phyloP scores from a whole-genome alignment of 2,888 invertebrate genomes.

The Dyspetes luteomarginatus region DNA sequence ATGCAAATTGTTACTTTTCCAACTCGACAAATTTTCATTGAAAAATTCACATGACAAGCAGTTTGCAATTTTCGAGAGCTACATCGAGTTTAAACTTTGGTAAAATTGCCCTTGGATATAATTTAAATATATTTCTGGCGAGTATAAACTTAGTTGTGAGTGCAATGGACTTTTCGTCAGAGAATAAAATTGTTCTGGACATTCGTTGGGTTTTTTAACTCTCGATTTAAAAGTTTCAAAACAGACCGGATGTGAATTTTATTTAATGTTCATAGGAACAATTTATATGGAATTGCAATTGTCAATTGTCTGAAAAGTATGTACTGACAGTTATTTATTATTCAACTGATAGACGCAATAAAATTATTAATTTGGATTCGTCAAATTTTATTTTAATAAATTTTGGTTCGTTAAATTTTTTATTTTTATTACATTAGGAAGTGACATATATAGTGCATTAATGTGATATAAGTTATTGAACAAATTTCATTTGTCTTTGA shows the following conservation, averaged over 20 bases:
- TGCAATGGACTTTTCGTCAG: slow-evolving; percentile 8
- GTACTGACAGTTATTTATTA: too few species aligned
- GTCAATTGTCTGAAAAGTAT: too few species aligned
- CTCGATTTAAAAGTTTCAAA: background rate
- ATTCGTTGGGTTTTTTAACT: background rate
- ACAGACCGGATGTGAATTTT: background rate
- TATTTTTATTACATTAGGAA: background rate
- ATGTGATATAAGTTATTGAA: too few species aligned
- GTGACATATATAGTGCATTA: background rate
- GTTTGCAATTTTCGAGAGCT: background rate
- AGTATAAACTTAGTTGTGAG: background rate
- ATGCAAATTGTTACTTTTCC: slow-evolving; percentile 27
- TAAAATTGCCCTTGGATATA: slow-evolving; percentile 12
- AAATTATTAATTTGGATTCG: too few species aligned
- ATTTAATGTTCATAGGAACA: background rate
- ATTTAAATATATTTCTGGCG: background rate
- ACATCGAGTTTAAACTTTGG: slow-evolving; percentile 3
- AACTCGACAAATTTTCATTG: background rate
- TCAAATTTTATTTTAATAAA: background rate
- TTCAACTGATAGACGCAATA: too few species aligned
- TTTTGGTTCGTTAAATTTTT: background rate
- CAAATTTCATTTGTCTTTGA: background rate
- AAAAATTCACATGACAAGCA: background rate
- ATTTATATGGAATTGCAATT: too few species aligned
- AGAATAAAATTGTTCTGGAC: slow-evolving; percentile 4